These are phyloP conservation scores for Daktulosphaira vitifoliae DNA, from an alignment of 1,140 invertebrate genomes.

Conservation along the genomic window DNA sequence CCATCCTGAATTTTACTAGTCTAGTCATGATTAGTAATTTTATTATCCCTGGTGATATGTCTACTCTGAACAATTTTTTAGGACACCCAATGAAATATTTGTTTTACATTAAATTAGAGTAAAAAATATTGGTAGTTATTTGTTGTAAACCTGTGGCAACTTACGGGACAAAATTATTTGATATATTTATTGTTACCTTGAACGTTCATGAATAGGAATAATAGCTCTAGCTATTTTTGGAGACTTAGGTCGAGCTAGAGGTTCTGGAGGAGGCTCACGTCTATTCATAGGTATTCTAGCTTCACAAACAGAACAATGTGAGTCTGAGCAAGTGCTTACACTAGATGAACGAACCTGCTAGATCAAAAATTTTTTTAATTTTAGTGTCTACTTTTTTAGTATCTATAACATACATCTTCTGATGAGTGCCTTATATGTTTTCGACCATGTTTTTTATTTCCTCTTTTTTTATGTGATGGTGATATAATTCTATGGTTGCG, in stretches of 20 bases:
- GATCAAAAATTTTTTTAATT: not conserved
- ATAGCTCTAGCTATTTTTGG: slow-evolving; percentile 23
- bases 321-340: slow-evolving; percentile 67
- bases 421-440: slow-evolving; percentile 19
- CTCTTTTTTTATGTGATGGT: slow-evolving; percentile 11
- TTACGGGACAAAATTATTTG: not conserved
- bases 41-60: too few relatives aligned
- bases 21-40: too few relatives aligned
- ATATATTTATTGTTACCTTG: slow-evolving; percentile 14
- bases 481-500: slow-evolving; percentile 12
- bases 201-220: slow-evolving; percentile 24
- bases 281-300: slow-evolving; percentile 40
- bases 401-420: slow-evolving; percentile 24
- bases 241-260: slow-evolving; percentile 17
- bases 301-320: slow-evolving; percentile 66
- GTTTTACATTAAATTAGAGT: too few relatives aligned
- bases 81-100: too few relatives aligned
- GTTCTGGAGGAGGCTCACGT: slow-evolving; percentile 40
- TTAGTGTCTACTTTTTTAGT: too few relatives aligned
- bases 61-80: too few relatives aligned
- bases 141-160: too few relatives aligned
- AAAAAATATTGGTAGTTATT: too few relatives aligned
- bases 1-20: too few relatives aligned
- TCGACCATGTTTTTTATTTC: slow-evolving; percentile 10
- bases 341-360: slow-evolving; percentile 49